phyloP scores from a whole-genome alignment of 2,113 vertebrate genomes.

The Philantomba maxwellii region DNA sequence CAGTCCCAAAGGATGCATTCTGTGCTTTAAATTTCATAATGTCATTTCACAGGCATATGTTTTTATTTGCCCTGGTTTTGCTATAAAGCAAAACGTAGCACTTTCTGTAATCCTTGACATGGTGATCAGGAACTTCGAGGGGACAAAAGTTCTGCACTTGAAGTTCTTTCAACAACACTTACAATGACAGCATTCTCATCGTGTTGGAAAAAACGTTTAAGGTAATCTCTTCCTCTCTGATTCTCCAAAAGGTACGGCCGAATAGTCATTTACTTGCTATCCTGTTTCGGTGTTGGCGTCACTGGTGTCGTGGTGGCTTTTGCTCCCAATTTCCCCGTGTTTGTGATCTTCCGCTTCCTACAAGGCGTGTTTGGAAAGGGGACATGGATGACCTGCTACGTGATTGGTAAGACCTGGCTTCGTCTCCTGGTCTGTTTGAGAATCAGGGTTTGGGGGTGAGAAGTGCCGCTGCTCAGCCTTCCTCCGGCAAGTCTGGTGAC shows the following conservation, averaged over 20 bases:
- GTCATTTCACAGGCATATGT: not conserved
- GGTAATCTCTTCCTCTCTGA: not conserved
- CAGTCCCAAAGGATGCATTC: not conserved
- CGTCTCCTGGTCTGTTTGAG: not conserved
- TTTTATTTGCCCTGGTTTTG: not conserved
- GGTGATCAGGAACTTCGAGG: not conserved
- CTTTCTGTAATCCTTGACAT: not conserved
- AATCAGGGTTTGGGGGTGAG: not conserved
- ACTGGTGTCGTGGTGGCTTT: slow-evolving; percentile 90
- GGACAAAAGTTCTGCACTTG: not conserved
- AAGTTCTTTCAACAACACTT: not conserved
- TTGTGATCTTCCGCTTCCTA: slow-evolving; percentile 90
- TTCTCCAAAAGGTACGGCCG: slow-evolving; percentile 87
- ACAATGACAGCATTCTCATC: not conserved
- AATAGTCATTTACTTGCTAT: slow-evolving; percentile 87
- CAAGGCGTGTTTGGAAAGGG: slow-evolving; percentile 93
- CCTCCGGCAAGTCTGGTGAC: rapidly evolving
- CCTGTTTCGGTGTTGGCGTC: slow-evolving; percentile 86
- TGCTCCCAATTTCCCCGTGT: slow-evolving; percentile 85
- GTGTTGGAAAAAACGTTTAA: not conserved
- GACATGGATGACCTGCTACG: slow-evolving; percentile 93
- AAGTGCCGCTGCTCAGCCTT: not conserved
- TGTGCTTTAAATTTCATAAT: not conserved
- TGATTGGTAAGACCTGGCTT: slow-evolving; percentile 85
- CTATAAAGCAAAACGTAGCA: not conserved